These are phyloP conservation scores for Emmelina monodactyla DNA, from an alignment of 2,888 invertebrate species.

Conservation along the genomic window DNA sequence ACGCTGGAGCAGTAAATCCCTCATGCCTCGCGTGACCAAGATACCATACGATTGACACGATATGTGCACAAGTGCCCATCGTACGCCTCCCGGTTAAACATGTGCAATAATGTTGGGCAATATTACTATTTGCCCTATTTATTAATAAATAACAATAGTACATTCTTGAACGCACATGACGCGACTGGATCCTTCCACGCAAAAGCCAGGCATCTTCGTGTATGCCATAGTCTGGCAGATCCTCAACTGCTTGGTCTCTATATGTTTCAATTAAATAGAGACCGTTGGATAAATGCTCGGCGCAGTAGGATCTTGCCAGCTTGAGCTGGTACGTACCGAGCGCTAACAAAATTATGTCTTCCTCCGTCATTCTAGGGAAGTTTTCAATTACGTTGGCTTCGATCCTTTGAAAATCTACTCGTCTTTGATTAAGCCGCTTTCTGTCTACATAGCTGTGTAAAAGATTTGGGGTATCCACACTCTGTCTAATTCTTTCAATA, in stretches of 20 bases:
- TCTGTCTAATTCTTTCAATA: no score
- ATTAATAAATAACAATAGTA: conserved; percentile 9
- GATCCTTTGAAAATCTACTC: not conserved
- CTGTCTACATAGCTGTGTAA: not conserved
- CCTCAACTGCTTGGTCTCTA: conserved; percentile 3
- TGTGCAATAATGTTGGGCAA: conserved; percentile 1
- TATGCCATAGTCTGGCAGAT: conserved; percentile 2
- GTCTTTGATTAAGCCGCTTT: not conserved
- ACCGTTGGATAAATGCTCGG: conserved; percentile 8
- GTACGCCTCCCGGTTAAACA: conserved; percentile 1
- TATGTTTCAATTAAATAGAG: conserved; percentile 9
- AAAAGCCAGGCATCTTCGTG: conserved; percentile 5
- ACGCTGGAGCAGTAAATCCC: not conserved
- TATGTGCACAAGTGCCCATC: not conserved
- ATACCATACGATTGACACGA: conserved; percentile 1
- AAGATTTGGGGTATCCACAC: no score
- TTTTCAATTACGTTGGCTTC: conserved; percentile 2
- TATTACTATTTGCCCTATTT: conserved; percentile 3
- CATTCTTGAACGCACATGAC: conserved; percentile 4
- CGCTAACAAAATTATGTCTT: conserved; percentile 3
- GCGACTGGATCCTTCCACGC: conserved; percentile 6
- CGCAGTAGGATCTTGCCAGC: conserved; percentile 10
- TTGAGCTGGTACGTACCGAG: conserved; percentile 10
- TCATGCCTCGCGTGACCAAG: not conserved
- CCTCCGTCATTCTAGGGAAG: conserved; percentile 3